A percentile compares a stretch with the other conserved stretches of the same genome.
phyloP scores from a whole-genome alignment of 2,888 invertebrate genomes.

The Coelopa pilipes region DNA sequence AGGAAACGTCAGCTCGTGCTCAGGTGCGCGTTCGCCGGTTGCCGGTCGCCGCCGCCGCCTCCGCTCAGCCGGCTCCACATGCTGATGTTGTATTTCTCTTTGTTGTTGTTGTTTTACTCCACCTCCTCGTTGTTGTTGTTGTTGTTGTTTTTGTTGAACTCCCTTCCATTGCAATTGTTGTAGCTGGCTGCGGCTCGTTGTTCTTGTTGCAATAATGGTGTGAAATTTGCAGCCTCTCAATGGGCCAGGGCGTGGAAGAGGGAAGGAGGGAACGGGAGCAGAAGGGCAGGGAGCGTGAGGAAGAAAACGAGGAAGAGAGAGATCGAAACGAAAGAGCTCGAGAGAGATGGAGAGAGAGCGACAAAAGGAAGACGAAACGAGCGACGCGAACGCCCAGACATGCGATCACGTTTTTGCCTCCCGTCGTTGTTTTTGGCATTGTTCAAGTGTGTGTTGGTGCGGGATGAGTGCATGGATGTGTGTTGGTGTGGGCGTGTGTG shows the following conservation, averaged over 20 bases:
- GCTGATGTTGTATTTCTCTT: no score
- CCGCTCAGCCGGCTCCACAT: no score
- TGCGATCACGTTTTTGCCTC: background rate
- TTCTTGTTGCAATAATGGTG: conserved; percentile 3
- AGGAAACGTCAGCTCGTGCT: background rate
- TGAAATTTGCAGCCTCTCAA: background rate
- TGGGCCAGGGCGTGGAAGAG: background rate
- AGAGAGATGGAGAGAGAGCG: no score
- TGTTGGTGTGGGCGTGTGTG: background rate
- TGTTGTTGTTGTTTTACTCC: no score
- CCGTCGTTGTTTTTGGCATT: background rate
- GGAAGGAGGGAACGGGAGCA: background rate
- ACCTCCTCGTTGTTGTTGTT: no score
- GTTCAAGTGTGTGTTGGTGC: background rate
- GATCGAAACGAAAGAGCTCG: no score
- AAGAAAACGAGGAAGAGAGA: background rate
- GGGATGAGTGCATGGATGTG: background rate
- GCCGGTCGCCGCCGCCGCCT: background rate
- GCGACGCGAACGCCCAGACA: background rate
- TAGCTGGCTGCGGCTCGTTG: background rate
- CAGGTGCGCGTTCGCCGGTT: background rate
- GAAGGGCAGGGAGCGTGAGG: background rate
- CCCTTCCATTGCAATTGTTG: no score
- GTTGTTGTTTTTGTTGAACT: no score
- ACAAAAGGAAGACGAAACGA: no score